A percentile compares a stretch with the other conserved stretches of the same genome.
These are phyloP conservation scores for Pseudocheirus occidentalis DNA, from an alignment of 2,797 vertebrate species.

Conservation along the genomic window DNA sequence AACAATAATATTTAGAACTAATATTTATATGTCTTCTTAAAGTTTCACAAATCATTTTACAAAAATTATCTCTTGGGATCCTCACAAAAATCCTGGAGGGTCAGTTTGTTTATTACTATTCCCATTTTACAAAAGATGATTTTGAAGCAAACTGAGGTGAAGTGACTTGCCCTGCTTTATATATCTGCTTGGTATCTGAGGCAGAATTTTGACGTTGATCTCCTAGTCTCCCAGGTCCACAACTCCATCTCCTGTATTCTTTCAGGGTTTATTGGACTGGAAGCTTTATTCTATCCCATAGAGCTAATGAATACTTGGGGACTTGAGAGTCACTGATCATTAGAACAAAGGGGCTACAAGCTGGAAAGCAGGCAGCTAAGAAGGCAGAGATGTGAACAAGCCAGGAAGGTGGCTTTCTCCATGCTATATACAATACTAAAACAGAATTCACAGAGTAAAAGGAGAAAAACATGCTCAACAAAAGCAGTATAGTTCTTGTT, in stretches of 20 bases:
- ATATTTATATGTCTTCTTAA: too few relatives aligned
- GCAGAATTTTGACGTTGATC: neutral
- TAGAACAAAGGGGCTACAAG: neutral
- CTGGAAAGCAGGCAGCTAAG: neutral
- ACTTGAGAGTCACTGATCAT: neutral
- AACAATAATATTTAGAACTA: too few relatives aligned
- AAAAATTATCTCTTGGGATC: too few relatives aligned
- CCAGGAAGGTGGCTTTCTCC: neutral
- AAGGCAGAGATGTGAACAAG: neutral
- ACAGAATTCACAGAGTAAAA: neutral
- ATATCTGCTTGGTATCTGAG: too few relatives aligned
- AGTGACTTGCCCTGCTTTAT: neutral
- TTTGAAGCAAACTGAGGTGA: neutral
- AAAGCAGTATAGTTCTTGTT: neutral
- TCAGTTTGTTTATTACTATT: neutral
- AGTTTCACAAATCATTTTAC: too few relatives aligned
- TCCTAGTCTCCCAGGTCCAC: accelerated
- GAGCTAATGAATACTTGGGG: neutral
- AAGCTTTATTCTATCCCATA: neutral
- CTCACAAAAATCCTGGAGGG: too few relatives aligned
- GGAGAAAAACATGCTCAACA: neutral
- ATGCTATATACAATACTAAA: neutral
- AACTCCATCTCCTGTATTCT: neutral
- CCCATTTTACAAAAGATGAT: neutral
- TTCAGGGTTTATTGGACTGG: too few relatives aligned